Evolutionary conservation across 2,113 vertebrate species (phyloP).

Genomic region (Nesogale talazaci): DNA sequence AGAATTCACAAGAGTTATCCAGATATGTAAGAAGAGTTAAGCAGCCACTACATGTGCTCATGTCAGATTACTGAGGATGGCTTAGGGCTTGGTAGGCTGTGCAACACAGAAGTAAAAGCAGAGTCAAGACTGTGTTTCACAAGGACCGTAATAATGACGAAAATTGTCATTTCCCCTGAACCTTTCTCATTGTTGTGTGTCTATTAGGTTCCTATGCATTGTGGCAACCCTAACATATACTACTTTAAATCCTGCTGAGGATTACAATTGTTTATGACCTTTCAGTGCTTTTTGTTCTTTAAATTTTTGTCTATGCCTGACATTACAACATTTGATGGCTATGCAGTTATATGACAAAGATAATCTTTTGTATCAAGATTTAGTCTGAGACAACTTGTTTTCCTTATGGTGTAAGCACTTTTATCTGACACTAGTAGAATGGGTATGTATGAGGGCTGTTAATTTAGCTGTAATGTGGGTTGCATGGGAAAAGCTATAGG

Average conservation of each 20-base stretch:
- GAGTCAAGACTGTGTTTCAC: constrained; percentile 1
- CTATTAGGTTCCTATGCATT: background rate
- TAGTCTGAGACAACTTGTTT: constrained; percentile 61
- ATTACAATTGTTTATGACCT: constrained; percentile 76
- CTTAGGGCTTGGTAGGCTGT: background rate
- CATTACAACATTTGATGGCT: constrained; percentile 76
- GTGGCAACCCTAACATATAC: constrained; percentile 43
- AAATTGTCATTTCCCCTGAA: background rate
- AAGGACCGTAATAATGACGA: background rate
- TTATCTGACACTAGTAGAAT: constrained; percentile 60
- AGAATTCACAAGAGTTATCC: background rate
- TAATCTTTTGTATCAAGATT: constrained; percentile 75
- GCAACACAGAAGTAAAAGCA: background rate
- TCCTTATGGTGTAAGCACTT: constrained; percentile 78
- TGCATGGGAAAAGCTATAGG: constrained; percentile 50
- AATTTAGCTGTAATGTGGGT: constrained; percentile 73
- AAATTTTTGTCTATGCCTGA: constrained; percentile 67
- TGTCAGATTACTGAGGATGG: background rate
- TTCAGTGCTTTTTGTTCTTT: constrained; percentile 70
- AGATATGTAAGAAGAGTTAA: background rate
- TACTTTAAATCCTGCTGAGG: background rate
- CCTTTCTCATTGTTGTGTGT: background rate
- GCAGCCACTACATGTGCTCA: background rate
- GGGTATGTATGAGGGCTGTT: constrained; percentile 66
- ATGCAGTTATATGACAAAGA: constrained; percentile 77